Evolutionary conservation across 2,888 invertebrate species (phyloP).

Genomic region (Acronicta leporina): DNA sequence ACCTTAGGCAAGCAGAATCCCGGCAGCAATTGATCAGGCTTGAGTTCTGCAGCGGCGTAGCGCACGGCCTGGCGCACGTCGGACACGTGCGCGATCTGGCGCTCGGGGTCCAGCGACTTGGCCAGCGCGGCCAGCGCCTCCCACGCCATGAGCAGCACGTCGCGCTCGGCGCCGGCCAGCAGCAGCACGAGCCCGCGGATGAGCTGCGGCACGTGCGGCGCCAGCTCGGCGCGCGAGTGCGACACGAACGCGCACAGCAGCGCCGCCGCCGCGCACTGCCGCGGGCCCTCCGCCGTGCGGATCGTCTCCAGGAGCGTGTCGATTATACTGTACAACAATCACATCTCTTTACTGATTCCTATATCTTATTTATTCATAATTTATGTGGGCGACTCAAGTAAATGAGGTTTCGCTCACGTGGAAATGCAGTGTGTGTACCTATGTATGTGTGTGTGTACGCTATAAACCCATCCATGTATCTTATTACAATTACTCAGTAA

Average conservation of each 20-base stretch:
- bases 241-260: slow-evolving; percentile 97
- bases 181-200: slow-evolving; percentile 95
- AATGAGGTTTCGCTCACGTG: too few species aligned
- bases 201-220: slow-evolving; percentile 95
- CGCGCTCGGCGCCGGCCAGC: slow-evolving; percentile 94
- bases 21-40: slow-evolving; percentile 93
- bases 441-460: too few species aligned
- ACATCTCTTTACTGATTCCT: too few species aligned
- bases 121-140: slow-evolving; percentile 96
- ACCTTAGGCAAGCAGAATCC: slow-evolving; percentile 98
- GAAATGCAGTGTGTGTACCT: too few species aligned
- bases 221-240: slow-evolving; percentile 96
- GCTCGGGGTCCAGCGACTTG: slow-evolving; percentile 95
- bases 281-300: slow-evolving; percentile 80
- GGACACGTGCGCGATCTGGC: slow-evolving; percentile 95
- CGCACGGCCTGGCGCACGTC: slow-evolving; percentile 98
- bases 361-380: too few species aligned
- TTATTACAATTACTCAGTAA: too few species aligned
- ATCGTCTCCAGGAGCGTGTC: slow-evolving; percentile 66
- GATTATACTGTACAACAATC: slow-evolving; percentile 57
- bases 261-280: slow-evolving; percentile 94
- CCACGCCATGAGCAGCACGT: slow-evolving; percentile 94
- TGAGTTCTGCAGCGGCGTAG: slow-evolving; percentile 95
- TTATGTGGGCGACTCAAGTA: too few species aligned
- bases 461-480: too few species aligned